These are phyloP conservation scores for Pogonocherus hispidulus DNA, from an alignment of 2,888 invertebrate genomes.

Conservation along the genomic window DNA sequence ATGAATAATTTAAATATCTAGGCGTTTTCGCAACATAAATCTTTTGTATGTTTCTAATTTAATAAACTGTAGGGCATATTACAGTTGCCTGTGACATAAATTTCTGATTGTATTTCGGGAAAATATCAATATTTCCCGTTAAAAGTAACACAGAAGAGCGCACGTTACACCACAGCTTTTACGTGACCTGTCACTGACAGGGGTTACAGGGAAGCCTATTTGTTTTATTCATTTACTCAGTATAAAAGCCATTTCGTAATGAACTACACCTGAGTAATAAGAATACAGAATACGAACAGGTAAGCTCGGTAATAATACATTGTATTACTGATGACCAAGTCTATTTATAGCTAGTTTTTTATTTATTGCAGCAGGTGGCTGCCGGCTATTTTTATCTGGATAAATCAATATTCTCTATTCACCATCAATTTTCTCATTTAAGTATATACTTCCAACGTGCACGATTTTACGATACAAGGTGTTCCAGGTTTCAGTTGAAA, in stretches of 20 bases:
- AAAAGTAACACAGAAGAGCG: constrained; percentile 31
- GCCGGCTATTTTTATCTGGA: not conserved
- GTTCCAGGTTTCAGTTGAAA: no score
- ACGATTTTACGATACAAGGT: no score
- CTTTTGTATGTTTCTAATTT: no score
- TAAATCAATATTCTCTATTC: not conserved
- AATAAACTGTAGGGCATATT: no score
- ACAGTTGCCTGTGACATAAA: no score
- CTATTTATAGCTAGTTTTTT: not conserved
- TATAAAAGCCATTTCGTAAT: constrained; percentile 33
- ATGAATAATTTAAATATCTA: no score
- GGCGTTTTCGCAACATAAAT: no score
- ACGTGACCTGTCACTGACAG: constrained; percentile 40
- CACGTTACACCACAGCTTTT: constrained; percentile 25
- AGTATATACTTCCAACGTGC: not conserved
- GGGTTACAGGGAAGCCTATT: constrained; percentile 9
- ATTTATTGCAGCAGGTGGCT: not conserved
- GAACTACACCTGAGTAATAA: constrained; percentile 13
- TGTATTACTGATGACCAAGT: not conserved
- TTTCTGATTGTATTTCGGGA: not conserved
- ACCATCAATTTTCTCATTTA: not conserved
- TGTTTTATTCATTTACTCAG: constrained; percentile 39
- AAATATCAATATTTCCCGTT: constrained; percentile 18
- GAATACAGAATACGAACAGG: not conserved
- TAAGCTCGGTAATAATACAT: no score